phyloP scores from a whole-genome alignment of 2,888 invertebrate genomes.

The Phragmatobia fuliginosa region DNA sequence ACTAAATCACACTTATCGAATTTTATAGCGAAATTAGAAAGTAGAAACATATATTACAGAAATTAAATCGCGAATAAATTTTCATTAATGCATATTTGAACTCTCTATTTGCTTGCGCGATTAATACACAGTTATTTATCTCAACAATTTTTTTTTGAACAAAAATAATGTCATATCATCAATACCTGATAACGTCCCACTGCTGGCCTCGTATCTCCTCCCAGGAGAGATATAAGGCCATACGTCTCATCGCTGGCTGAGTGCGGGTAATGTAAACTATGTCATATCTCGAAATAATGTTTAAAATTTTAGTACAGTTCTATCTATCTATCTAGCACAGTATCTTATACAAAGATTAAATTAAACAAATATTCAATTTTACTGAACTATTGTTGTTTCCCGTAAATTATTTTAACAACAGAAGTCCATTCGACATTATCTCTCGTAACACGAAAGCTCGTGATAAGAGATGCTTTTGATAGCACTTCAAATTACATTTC shows the following conservation, averaged over 20 bases:
- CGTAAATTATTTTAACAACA: slow-evolving; percentile 25
- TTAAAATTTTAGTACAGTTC: too few species aligned
- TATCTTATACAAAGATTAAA: background rate
- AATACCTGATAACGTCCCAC: too few species aligned
- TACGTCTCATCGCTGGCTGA: too few species aligned
- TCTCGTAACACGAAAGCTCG: slow-evolving; percentile 30
- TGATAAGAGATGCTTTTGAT: slow-evolving; percentile 18
- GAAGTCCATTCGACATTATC: slow-evolving; percentile 17
- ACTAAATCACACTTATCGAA: slow-evolving; percentile 14
- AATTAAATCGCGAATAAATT: background rate
- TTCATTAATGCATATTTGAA: background rate
- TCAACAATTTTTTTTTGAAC: background rate
- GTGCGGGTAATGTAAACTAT: too few species aligned
- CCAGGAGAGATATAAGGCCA: too few species aligned
- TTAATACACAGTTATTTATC: background rate
- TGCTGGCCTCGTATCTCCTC: too few species aligned
- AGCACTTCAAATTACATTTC: slow-evolving; percentile 39
- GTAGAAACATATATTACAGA: slow-evolving; percentile 5
- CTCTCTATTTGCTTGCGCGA: background rate
- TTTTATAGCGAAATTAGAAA: slow-evolving; percentile 26
- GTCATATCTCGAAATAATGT: too few species aligned
- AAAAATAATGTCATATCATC: background rate
- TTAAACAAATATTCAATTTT: background rate
- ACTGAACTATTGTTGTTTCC: slow-evolving; percentile 14
- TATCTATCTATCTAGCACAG: too few species aligned